Base-by-base conservation (phyloP, 2,113 vertebrate species). In the Sardina pilchardus region DNA sequence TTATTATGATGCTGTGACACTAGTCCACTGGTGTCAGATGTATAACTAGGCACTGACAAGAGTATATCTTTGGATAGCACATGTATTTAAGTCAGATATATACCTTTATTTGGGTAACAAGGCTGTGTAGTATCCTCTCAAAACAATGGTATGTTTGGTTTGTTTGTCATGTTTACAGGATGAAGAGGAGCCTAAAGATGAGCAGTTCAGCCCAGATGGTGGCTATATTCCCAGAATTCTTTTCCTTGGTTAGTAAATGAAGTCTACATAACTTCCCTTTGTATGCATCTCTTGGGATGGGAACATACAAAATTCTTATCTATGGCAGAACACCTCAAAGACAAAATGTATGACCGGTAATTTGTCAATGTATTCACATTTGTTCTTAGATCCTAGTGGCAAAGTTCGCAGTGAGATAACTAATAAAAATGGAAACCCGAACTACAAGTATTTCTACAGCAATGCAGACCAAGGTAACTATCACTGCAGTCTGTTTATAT, bases 391-490 rank as follows among this genome's bases (percentile, higher is more conserved):
- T 94, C 97, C 98, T 86, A 97, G 93, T 78, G 98, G 98, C 71
- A 95, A 96, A 88, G 97, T 99, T 53, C 98, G 91, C 86, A 96
- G 98, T 88, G 98, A 99, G 93, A 97, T 99, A 89, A 97, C 95
- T 88, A 99, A 99, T 89, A 97, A 94, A 91, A 97, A 94, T 3
- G 98, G 98, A 88, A 99, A 99, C 86, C 97, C 98, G 67, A 99
- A 96, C 95, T 99, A 99, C 94, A 99, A 99, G 88, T 99, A 99
- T 92, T 99, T 99, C 91, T 99, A 99, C 93, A 96, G 96, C 93
- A 98, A 88, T 1, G 97, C 98, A 81, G 98, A 99, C 24, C 98
- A 99, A 93, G 98, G 98, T 99, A 95, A 47, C 1, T 10, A 30
- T 34, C 63, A 30, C 21, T 42, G 24, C 4, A 16, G 3, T 19